Conservation (phyloP, 2,113 vertebrate genomes). For the Holacanthus passer region DNA sequence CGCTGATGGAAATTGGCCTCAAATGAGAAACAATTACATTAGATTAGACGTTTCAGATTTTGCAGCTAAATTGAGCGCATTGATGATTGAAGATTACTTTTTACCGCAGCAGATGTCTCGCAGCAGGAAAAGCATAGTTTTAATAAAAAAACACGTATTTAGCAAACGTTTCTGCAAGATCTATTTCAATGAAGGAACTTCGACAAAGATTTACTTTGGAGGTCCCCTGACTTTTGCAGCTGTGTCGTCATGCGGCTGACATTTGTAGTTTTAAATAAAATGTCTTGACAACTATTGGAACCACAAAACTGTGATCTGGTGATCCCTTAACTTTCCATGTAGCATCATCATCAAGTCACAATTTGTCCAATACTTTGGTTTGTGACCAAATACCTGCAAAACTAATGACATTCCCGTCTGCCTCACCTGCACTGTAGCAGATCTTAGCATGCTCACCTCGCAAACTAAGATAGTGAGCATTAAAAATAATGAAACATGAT, state of each 20-base stretch:
- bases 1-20: constrained; percentile 44
- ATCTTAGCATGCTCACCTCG: too few species aligned
- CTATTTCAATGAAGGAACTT: neutral
- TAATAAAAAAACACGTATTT: neutral
- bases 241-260: neutral
- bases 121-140: neutral
- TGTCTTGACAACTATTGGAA: too few species aligned
- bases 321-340: neutral
- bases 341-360: neutral
- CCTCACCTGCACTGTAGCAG: too few species aligned
- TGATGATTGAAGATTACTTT: constrained; percentile 12
- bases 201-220: neutral
- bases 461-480: too few species aligned
- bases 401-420: too few species aligned
- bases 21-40: constrained; percentile 44
- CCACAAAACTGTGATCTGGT: neutral
- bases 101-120: neutral
- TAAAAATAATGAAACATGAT: too few species aligned
- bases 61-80: constrained; percentile 31
- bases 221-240: neutral
- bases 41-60: constrained; percentile 38
- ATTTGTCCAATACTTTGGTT: neutral
- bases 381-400: too few species aligned
- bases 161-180: neutral
- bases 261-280: neutral